Evolutionary conservation across 1,140 invertebrate species (phyloP), one percentile per base, ranked within the genome.

Genomic region (Nasonia longicornis): DNA sequence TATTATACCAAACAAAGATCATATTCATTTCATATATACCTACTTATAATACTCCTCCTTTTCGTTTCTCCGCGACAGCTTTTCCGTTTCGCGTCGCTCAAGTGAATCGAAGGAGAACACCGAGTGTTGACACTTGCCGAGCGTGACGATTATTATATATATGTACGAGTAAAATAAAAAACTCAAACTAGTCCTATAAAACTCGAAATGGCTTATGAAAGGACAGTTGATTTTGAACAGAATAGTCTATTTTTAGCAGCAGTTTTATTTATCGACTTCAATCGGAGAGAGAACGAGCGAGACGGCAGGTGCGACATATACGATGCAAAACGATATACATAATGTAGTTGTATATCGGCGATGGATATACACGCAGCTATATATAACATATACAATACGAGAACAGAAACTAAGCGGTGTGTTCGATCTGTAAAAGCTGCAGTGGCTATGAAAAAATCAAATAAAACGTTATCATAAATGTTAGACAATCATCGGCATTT

Each of bases 391-490:
- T 75, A n/a, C 52, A 58, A 58, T 58, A 58, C 52, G 52, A 58
- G 52, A n/a, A 75, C 69, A 80, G 63, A 63, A 63, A 75, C 12
- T 31, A 77, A 72, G 26, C 42, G 52, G 31, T 45, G 73, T 80
- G 45, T 64, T 74, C 63, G 69, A 75, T 81, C 64, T 83, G 78
- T 77, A 81, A 74, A 77, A 69, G 48, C 31, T 81, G 20, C 74
- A 71, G 35, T 72, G 22, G 26, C 42, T 77, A 81, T 74, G 29
- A 35, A 80, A 58, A 72, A 83, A 83, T 83, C 79, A 83, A 83
- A 80, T 83, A 83, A 83, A 83, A 77, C 16, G 74, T 83, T 83
- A 83, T 63, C 38, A 81, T 83, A 78, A 81, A 83, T 83, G 70
- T 81, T 83, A 83, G 79, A 77, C 67, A 83, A 83, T 83, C 29